phyloP scores from a whole-genome alignment of 92 coral and sea anemone species.

The Zoanthus sociatus region DNA sequence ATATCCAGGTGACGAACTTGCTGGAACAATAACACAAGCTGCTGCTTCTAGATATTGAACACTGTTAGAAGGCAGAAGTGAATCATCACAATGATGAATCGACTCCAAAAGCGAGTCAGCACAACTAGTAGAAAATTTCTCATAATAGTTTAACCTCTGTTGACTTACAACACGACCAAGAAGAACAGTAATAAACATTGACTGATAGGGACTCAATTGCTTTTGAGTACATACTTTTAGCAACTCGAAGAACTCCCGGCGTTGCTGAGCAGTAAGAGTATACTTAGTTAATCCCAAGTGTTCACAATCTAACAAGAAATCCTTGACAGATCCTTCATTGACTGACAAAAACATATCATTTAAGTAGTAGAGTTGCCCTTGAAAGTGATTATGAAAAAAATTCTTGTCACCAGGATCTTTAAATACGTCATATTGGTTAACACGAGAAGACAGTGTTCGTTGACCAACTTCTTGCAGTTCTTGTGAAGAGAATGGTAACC shows the following conservation, averaged over 20 bases:
- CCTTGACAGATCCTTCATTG: slow-evolving; percentile 42
- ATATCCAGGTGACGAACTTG: slow-evolving; percentile 24
- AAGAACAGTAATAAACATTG: slow-evolving; percentile 64
- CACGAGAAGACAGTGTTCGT: slow-evolving; percentile 5
- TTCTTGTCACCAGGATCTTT: slow-evolving; percentile 26
- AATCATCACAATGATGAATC: background rate
- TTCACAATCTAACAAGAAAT: slow-evolving; percentile 66
- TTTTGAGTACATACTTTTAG: background rate
- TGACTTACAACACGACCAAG: slow-evolving; percentile 62
- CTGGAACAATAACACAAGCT: slow-evolving; percentile 20
- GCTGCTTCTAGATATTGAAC: slow-evolving; percentile 24
- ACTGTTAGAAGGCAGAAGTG: slow-evolving; percentile 25
- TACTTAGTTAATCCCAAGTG: slow-evolving; percentile 63
- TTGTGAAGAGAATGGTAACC: background rate
- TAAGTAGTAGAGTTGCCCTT: slow-evolving; percentile 65
- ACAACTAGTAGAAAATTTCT: background rate
- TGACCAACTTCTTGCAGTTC: background rate
- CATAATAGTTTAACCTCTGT: background rate
- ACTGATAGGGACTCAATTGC: slow-evolving; percentile 16
- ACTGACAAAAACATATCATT: slow-evolving; percentile 37
- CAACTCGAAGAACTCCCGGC: slow-evolving; percentile 33
- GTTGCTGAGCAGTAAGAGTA: background rate
- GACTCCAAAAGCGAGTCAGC: background rate
- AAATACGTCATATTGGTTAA: slow-evolving; percentile 79
- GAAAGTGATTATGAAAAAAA: slow-evolving; percentile 32